Evolutionary conservation across 2,797 vertebrate genomes (phyloP).

Genomic region (Bradypodion pumilum): DNA sequence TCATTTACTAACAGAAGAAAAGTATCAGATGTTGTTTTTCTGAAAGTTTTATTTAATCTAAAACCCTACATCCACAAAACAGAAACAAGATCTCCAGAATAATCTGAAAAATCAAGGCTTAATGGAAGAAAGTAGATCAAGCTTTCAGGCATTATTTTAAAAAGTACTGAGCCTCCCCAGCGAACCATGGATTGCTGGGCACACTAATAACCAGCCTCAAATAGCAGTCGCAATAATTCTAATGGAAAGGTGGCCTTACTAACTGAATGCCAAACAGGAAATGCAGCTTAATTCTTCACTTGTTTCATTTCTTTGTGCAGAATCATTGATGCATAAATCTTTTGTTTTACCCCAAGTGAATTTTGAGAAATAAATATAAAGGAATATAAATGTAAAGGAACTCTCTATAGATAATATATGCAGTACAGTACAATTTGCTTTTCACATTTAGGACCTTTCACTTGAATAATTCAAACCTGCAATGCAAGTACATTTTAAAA

Average conservation of each 20-base stretch:
- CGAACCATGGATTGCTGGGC: conserved; percentile 58
- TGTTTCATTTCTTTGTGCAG: conserved; percentile 31
- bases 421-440: not conserved
- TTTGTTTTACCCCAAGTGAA: conserved; percentile 19
- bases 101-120: conserved; percentile 48
- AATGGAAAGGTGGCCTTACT: conserved; percentile 50
- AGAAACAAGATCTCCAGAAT: conserved; percentile 48
- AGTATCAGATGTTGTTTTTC: conserved; percentile 48
- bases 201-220: conserved; percentile 66
- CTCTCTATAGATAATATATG: conserved; percentile 16
- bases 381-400: not conserved
- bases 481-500: not conserved
- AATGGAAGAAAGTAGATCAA: conserved; percentile 67
- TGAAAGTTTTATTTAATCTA: conserved; percentile 43
- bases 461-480: not conserved
- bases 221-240: conserved; percentile 46
- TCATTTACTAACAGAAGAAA: conserved; percentile 35
- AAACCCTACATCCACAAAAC: conserved; percentile 31
- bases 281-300: conserved; percentile 32
- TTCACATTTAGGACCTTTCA: not conserved
- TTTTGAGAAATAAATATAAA: conserved; percentile 28
- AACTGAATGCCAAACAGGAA: conserved; percentile 58
- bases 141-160: conserved; percentile 61
- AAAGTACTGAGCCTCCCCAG: conserved; percentile 52
- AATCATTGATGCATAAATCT: not conserved